Conservation (phyloP, 2,888 invertebrate species). For the Diarsia rubi region DNA sequence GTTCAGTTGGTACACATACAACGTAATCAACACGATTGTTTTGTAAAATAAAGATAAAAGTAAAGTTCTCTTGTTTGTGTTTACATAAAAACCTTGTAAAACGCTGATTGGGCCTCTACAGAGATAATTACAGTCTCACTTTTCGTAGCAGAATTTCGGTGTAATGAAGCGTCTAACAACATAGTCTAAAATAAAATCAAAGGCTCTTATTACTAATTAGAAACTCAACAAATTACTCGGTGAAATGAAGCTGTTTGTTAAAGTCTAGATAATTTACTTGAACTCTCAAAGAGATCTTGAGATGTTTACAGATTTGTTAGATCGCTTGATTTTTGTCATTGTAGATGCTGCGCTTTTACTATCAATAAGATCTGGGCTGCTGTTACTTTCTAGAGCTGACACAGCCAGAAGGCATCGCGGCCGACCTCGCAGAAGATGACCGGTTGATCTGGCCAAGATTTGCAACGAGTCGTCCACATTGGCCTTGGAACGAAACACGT, state of each 20-base stretch:
- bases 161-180: slow-evolving; percentile 24
- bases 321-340: not conserved
- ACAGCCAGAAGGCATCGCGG: no score
- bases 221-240: slow-evolving; percentile 23
- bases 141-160: slow-evolving; percentile 27
- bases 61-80: slow-evolving; percentile 8
- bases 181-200: slow-evolving; percentile 20
- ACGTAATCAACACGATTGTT: not conserved
- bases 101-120: slow-evolving; percentile 6
- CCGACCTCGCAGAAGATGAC: no score
- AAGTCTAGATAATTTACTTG: slow-evolving; percentile 25
- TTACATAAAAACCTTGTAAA: slow-evolving; percentile 11
- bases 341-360: not conserved
- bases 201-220: slow-evolving; percentile 34
- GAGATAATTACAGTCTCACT: slow-evolving; percentile 28
- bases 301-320: not conserved
- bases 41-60: not conserved
- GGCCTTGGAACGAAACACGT: no score
- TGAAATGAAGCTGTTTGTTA: slow-evolving; percentile 37
- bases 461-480: no score
- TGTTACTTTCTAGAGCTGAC: no score
- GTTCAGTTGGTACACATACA: no score
- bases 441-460: no score
- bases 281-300: slow-evolving; percentile 17
- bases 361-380: no score